Conservation (phyloP, 2,113 vertebrate genomes). For the Hyaena hyaena region DNA sequence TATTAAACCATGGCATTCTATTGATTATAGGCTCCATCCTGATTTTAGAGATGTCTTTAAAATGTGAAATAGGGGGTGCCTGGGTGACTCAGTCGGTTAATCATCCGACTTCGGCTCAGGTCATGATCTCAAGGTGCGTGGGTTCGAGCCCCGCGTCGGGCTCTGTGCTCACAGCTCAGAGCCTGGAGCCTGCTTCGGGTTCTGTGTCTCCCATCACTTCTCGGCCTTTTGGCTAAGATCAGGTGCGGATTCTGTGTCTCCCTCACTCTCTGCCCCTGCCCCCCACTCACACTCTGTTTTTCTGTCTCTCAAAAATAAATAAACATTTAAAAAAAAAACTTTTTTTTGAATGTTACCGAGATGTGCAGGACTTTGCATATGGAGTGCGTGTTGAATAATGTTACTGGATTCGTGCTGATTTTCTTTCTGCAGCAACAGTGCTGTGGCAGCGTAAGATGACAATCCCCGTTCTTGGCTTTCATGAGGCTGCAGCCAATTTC, state of each 20-base stretch:
- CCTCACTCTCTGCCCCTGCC: background rate
- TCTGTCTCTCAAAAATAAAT: background rate
- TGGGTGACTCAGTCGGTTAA: background rate
- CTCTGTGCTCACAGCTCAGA: too few species aligned
- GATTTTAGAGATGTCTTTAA: background rate
- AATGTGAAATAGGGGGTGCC: background rate
- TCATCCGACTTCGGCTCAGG: background rate
- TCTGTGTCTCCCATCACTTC: background rate
- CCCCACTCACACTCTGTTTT: background rate
- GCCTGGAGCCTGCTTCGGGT: background rate
- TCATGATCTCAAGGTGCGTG: background rate
- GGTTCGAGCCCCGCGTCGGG: background rate
- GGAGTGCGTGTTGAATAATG: background rate
- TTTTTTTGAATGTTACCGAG: background rate
- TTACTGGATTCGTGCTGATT: background rate
- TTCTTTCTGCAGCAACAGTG: background rate
- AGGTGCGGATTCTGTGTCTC: background rate
- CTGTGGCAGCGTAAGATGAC: rapidly evolving
- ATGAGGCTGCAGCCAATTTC: background rate
- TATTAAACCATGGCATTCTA: background rate
- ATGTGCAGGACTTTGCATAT: background rate
- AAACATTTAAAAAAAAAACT: background rate
- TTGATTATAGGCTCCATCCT: background rate
- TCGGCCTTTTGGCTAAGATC: too few species aligned
- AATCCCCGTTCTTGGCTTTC: background rate